Base-by-base conservation (phyloP, 2,113 vertebrate genomes). In the Maccullochella peelii region DNA sequence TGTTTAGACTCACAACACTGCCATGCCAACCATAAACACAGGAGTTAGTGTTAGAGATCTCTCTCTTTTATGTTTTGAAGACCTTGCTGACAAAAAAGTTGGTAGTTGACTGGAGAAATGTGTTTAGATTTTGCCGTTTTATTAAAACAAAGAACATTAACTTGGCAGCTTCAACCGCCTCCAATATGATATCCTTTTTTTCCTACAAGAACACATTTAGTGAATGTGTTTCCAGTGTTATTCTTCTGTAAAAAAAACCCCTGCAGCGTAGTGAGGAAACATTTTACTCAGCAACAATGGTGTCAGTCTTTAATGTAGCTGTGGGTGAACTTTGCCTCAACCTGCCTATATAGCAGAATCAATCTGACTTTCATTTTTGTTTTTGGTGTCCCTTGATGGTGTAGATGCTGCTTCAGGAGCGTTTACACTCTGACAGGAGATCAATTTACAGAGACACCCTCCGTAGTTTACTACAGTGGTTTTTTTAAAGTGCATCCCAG, bases 1-100 rank as follows among this genome's bases (percentile, higher is more conserved):
- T 80, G 83, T 89, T 91, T 90, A 61, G 57, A 85, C 54, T 84
- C 62, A 38, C 71, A 89, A 50, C 79, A 87, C 57, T 78, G 62
- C 58, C 80, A 73, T 66, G 80, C 76, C 78, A 69, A 83, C 81
- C 10, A 0, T 71, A 81, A 85, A 91, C 74, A 77, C 68, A 9
- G 49, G 47, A n/a, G 36, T 20, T 8, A 6, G 54, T 42, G 50
- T 36, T 15, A 1, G 11, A 62, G 57, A 57, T 72, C 23, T 40
- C 27, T 21, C 44, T 78, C 67, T 15, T 72, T 44, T 5, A 50
- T 44, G 71, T 44, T 58, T 57, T 40, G 50, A 47, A 42, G 58
- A 58, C 42, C 7, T 36, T 16, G 50, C 6, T 2, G 57, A 59
- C n/a, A n/a, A n/a, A n/a, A n/a, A 38, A 42, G 66, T 33, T 38